phyloP scores from a whole-genome alignment of 2,888 invertebrate species.

The Thecocarcelia acutangulata region DNA sequence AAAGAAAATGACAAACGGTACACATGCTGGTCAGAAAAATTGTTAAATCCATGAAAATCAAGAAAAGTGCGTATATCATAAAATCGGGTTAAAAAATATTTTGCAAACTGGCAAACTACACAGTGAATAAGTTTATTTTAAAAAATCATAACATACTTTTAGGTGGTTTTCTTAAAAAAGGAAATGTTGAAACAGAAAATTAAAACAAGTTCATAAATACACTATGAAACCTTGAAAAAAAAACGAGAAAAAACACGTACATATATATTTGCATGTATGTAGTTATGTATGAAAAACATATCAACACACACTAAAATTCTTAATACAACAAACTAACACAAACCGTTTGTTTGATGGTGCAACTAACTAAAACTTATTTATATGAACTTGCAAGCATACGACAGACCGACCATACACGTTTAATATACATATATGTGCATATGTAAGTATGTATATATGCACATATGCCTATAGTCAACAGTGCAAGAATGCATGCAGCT shows the following conservation, averaged over 20 bases:
- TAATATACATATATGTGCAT: neutral
- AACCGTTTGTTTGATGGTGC: slow-evolving; percentile 45
- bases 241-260: slow-evolving; percentile 33
- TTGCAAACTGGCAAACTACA: neutral
- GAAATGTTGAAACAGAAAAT: slow-evolving; percentile 21
- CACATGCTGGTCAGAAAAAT: slow-evolving; percentile 46
- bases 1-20: slow-evolving; percentile 39
- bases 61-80: slow-evolving; percentile 54
- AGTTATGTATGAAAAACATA: slow-evolving; percentile 12
- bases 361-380: slow-evolving; percentile 56
- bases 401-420: too few species aligned
- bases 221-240: slow-evolving; percentile 66
- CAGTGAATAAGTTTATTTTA: slow-evolving; percentile 24
- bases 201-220: slow-evolving; percentile 54
- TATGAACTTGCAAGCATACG: slow-evolving; percentile 15
- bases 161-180: slow-evolving; percentile 22
- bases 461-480: slow-evolving; percentile 1
- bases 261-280: slow-evolving; percentile 18
- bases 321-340: slow-evolving; percentile 20
- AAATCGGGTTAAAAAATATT: slow-evolving; percentile 1
- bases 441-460: neutral
- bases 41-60: slow-evolving; percentile 38
- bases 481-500: slow-evolving; percentile 52
- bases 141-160: slow-evolving; percentile 37
- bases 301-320: slow-evolving; percentile 8